A percentile compares a stretch with the other conserved stretches of the same genome.
phyloP scores from a whole-genome alignment of 2,113 vertebrate species.

The Manacus vitellinus region DNA sequence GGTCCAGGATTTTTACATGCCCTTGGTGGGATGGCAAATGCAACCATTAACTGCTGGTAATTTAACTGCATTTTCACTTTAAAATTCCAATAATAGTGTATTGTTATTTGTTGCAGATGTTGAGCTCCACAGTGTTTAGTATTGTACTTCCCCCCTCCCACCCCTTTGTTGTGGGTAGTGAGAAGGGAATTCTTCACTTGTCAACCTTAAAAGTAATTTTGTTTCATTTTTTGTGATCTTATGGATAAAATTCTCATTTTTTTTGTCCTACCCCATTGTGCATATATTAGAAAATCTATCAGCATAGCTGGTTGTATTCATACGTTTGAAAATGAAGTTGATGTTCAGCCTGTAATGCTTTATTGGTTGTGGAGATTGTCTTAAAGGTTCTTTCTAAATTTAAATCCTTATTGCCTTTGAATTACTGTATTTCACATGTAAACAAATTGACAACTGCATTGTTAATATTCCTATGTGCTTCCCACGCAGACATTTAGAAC shows the following conservation, averaged over 20 bases:
- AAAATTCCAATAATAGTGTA: neutral
- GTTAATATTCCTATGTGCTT: neutral
- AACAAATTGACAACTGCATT: neutral
- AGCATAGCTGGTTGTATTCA: neutral
- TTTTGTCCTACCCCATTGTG: neutral
- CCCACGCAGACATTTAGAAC: neutral
- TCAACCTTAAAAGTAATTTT: neutral
- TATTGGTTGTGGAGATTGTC: neutral
- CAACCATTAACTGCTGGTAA: conserved; percentile 96
- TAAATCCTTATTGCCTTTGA: neutral
- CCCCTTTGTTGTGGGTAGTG: neutral
- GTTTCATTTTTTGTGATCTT: neutral
- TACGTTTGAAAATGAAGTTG: neutral
- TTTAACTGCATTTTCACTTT: neutral
- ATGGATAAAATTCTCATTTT: neutral
- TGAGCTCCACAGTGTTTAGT: neutral
- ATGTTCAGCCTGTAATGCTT: neutral
- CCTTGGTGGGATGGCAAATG: conserved; percentile 94
- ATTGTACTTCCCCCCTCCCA: neutral
- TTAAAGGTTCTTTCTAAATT: neutral
- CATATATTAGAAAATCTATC: neutral
- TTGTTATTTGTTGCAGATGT: neutral
- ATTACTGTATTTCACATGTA: neutral
- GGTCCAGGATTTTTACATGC: conserved; percentile 93
- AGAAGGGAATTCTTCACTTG: neutral